These are phyloP conservation scores for Plagodis pulveraria DNA, from an alignment of 2,888 invertebrate species.

Conservation along the genomic window DNA sequence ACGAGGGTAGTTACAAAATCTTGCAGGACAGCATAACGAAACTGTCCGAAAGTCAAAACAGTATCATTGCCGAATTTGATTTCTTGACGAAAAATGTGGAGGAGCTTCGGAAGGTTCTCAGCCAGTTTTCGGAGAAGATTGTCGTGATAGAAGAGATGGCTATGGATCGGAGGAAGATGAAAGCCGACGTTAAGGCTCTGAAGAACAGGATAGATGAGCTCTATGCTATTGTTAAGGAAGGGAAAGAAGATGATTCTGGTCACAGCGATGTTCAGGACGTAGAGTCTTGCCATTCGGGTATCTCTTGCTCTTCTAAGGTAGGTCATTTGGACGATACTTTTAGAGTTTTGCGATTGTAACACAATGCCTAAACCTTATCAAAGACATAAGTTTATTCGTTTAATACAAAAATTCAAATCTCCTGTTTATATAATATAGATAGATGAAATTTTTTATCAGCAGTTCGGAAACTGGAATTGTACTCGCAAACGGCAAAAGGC, in stretches of 20 bases:
- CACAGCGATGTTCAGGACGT: conserved; percentile 60
- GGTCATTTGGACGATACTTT: not conserved
- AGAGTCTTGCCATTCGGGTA: conserved; percentile 72
- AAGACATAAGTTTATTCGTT: too few species aligned
- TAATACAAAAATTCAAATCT: too few species aligned
- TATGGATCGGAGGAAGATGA: conserved; percentile 56
- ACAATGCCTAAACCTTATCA: too few species aligned
- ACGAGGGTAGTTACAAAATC: conserved; percentile 29
- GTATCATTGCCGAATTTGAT: conserved; percentile 63
- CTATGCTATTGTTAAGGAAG: conserved; percentile 68
- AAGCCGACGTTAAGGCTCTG: conserved; percentile 57
- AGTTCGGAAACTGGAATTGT: too few species aligned
- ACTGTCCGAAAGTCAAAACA: conserved; percentile 56
- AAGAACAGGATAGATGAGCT: conserved; percentile 69
- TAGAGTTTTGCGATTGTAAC: too few species aligned
- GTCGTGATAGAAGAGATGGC: conserved; percentile 56
- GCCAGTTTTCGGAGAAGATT: conserved; percentile 61
- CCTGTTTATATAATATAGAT: too few species aligned
- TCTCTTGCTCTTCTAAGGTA: conserved; percentile 76
- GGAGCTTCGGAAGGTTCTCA: conserved; percentile 53
- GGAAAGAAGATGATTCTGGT: conserved; percentile 64
- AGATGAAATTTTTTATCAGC: too few species aligned
- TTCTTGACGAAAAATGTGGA: conserved; percentile 60
- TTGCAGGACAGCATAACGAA: conserved; percentile 62
- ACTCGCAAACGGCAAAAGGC: too few species aligned